Evolutionary conservation across 2,888 invertebrate genomes (phyloP), one percentile per base, ranked within the genome.

Genomic region (Drosophila testacea): DNA sequence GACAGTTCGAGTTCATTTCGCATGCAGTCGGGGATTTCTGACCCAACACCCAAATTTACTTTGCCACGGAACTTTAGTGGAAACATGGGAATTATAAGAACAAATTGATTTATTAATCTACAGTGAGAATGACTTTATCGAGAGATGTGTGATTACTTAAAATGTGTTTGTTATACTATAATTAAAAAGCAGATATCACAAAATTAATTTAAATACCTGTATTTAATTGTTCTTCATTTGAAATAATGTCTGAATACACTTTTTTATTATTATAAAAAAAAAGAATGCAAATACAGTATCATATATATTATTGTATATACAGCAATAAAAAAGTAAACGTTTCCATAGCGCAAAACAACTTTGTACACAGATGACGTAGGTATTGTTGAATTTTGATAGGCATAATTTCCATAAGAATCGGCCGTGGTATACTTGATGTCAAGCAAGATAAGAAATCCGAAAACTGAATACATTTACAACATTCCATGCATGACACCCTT

Each of bases 1-100:
- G 94, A 30, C 94, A 94, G 86, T 94, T 93, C 90, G 94, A 94
- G 78, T 93, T 94, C 65, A 89, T 94, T 46, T 91, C 92, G 4
- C 91, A 92, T 75, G 80, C 91, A 0, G 92, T 93, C 10, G 92
- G 92, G 3, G 91, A 93, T 74, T 93, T 93, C 81, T 93, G 92
- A 92, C 92, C 79, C 83, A 86, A 60, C 63, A 83, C 85, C 46
- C 86, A 87, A 79, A 90, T 92, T 30, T 91, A 88, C 56, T 91
- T 92, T 63, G 90, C 91, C 52, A 91, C 90, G 44, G 88, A 92
- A 69, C 83, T 92, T 7, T 92, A 71, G 88, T 34, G 7, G 30
- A 51, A 42, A 65, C 42, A 34, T 2, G 4, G 0, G 9, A 50
- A 27, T 38, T 52, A 27, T 13, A 28, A 46, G 50, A 22, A 34